A percentile compares a stretch with the other conserved stretches of the same genome.
phyloP scores from a whole-genome alignment of 2,797 vertebrate genomes.

The Argya squamiceps region DNA sequence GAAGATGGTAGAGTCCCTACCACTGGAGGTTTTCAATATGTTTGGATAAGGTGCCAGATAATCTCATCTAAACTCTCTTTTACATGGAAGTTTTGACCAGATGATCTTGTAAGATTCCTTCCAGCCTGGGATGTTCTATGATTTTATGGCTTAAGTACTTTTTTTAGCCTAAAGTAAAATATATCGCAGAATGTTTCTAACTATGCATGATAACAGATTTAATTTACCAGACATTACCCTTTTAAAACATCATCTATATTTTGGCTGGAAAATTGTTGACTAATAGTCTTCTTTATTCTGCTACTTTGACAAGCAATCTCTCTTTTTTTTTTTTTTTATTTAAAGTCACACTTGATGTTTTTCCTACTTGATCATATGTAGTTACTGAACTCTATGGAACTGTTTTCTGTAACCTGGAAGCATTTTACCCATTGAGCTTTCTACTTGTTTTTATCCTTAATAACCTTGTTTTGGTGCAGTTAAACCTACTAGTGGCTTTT shows the following conservation, averaged over 20 bases:
- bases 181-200: not conserved
- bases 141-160: not conserved
- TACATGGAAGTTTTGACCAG: not conserved
- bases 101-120: not conserved
- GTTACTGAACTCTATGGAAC: not conserved
- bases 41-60: not conserved
- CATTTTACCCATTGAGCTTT: not conserved
- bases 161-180: not conserved
- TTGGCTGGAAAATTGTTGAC: not conserved
- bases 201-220: not conserved
- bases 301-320: not conserved
- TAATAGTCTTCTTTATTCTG: not conserved
- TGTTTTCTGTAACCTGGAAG: not conserved
- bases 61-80: not conserved
- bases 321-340: not conserved
- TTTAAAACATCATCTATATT: not conserved
- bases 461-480: not conserved
- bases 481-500: not conserved
- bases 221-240: not conserved
- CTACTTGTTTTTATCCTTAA: not conserved
- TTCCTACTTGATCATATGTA: not conserved
- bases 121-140: not conserved
- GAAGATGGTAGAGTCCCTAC: rapidly evolving
- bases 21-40: not conserved
- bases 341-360: not conserved